Conservation (phyloP, 2,797 vertebrate genomes). For the Onychomys torridus region DNA sequence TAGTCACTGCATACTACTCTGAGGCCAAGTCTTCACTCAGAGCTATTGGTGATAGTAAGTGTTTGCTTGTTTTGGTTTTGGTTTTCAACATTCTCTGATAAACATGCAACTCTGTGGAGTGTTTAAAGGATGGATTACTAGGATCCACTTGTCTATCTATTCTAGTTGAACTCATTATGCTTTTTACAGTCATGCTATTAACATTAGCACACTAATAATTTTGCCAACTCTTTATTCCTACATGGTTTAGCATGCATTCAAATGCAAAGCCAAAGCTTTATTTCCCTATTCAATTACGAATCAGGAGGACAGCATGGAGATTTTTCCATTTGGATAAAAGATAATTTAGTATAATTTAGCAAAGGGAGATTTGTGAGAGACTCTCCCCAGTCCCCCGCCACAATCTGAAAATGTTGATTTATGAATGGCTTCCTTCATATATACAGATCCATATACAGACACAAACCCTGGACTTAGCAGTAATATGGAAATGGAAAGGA, state of each 20-base stretch:
- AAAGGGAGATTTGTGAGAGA: not conserved
- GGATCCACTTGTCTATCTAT: not conserved
- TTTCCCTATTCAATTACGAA: not conserved
- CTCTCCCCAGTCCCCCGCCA: accelerated
- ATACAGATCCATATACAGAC: not conserved
- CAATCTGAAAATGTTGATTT: not conserved
- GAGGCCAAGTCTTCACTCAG: not conserved
- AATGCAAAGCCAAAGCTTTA: not conserved
- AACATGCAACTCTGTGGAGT: not conserved
- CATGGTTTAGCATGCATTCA: not conserved
- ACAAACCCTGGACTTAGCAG: not conserved
- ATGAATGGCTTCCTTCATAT: not conserved
- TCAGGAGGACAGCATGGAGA: not conserved
- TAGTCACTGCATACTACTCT: too few relatives aligned
- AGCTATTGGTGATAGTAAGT: not conserved
- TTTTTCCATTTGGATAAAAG: not conserved
- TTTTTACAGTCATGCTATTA: not conserved
- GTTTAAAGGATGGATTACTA: not conserved
- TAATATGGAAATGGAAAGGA: not conserved
- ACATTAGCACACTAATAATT: not conserved
- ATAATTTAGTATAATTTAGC: not conserved
- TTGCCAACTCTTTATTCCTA: not conserved
- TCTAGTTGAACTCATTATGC: not conserved
- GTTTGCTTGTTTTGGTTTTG: not conserved
- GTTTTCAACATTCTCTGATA: not conserved